A percentile compares a stretch with the other conserved stretches of the same genome.
phyloP scores from a whole-genome alignment of 2,797 vertebrate genomes.

The Siniperca obscura region DNA sequence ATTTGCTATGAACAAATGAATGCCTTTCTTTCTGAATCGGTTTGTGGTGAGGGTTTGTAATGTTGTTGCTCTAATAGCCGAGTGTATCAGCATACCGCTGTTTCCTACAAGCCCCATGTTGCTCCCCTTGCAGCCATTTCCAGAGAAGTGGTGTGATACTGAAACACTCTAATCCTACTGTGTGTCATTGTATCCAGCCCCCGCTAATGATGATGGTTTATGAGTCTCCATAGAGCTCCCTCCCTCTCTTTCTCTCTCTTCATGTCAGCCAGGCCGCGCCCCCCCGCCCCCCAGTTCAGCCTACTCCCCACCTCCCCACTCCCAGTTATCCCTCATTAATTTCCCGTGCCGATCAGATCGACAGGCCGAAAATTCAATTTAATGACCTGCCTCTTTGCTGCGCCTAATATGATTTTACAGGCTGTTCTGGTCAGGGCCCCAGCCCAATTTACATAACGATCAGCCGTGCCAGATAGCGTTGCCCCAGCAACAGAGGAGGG shows the following conservation, averaged over 20 bases:
- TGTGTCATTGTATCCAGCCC: slow-evolving; percentile 79
- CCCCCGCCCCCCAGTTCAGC: slow-evolving; percentile 8
- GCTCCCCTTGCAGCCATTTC: slow-evolving; percentile 74
- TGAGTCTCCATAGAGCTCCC: slow-evolving; percentile 75
- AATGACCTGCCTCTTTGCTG: slow-evolving; percentile 89
- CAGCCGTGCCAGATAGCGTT: slow-evolving; percentile 88
- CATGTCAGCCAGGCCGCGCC: slow-evolving; percentile 23
- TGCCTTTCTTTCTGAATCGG: slow-evolving; percentile 46
- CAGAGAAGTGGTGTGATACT: slow-evolving; percentile 74
- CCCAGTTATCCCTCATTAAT: slow-evolving; percentile 87
- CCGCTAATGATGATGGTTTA: slow-evolving; percentile 82
- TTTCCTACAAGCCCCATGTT: slow-evolving; percentile 64
- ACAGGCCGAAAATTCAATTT: slow-evolving; percentile 90
- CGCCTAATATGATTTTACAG: slow-evolving; percentile 91
- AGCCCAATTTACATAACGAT: slow-evolving; percentile 91
- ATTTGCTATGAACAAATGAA: slow-evolving; percentile 55
- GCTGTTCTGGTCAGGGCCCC: slow-evolving; percentile 87
- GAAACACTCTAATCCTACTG: slow-evolving; percentile 75
- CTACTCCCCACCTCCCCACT: slow-evolving; percentile 46
- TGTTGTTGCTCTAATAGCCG: slow-evolving; percentile 61
- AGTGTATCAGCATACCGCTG: slow-evolving; percentile 63
- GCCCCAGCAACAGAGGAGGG: slow-evolving; percentile 87
- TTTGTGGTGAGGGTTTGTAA: slow-evolving; percentile 53
- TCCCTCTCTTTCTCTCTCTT: slow-evolving; percentile 30
- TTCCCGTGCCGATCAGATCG: slow-evolving; percentile 86